phyloP scores from a whole-genome alignment of 2,888 invertebrate species.

The Epinotia brunnichana region DNA sequence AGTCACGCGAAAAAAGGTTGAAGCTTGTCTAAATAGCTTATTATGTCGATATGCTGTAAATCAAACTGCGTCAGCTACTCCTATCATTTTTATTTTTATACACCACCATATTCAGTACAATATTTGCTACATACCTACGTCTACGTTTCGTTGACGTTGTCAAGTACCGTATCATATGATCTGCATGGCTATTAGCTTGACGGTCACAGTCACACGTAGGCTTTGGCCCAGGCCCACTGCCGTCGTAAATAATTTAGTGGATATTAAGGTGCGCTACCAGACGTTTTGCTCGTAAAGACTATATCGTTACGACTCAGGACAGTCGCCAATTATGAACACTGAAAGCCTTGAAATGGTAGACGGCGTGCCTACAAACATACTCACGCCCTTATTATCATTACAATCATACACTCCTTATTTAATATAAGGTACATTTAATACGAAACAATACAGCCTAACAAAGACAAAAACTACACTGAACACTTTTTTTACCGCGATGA shows the following conservation, averaged over 20 bases:
- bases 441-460: constrained; percentile 5
- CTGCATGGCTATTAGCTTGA: constrained; percentile 17
- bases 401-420: background rate
- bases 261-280: constrained; percentile 31
- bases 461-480: constrained; percentile 27
- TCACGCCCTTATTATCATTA: constrained; percentile 16
- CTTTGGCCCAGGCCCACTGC: constrained; percentile 7
- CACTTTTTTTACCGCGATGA: constrained; percentile 43
- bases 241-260: constrained; percentile 34
- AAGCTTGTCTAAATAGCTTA: constrained; percentile 7
- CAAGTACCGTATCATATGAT: constrained; percentile 9
- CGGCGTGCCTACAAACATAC: constrained; percentile 50
- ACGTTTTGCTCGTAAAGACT: constrained; percentile 32
- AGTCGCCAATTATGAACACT: constrained; percentile 29
- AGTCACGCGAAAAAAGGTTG: constrained; percentile 3
- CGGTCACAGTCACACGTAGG: constrained; percentile 39
- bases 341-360: constrained; percentile 64
- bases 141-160: background rate
- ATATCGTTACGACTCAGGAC: constrained; percentile 24
- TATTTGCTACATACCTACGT: background rate
- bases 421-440: background rate
- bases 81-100: background rate
- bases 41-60: constrained; percentile 9
- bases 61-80: background rate
- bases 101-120: background rate